Base-by-base conservation (phyloP, 1,140 invertebrate species). In the Pararge aegeria region DNA sequence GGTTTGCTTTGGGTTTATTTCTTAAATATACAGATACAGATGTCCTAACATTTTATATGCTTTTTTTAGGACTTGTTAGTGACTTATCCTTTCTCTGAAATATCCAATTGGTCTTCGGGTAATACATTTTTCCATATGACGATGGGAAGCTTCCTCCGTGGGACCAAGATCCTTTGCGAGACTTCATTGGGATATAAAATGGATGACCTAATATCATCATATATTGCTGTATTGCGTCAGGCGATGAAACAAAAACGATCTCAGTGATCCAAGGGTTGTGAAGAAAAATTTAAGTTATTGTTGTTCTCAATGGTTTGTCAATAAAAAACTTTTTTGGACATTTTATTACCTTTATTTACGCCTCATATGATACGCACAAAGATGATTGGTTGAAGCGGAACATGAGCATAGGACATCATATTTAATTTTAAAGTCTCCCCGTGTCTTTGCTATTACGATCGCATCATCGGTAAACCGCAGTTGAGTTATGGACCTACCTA, bases 111-210 rank as follows among this genome's bases (percentile, higher is more conserved):
- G 97, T 97, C 96, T 27, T 97, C 96, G 10, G 97, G 97, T 1
- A 94, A 97, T 79, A 98, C 96, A 0, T 98, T 96, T 78, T 98
- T 99, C 91, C 97, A 98, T 77, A 96, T 98, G 93, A 97, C 97
- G 0, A 96, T 98, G 68, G 96, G 96, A 6, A 97, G 96, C 78
- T 92, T 97, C 70, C 94, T 97, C 59, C 92, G 95, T 48, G 95
- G 95, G 49, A 96, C 94, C 10, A 98, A 98, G 86, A 91, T 98
- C 20, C 91, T 98, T 0, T 98, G 96, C 83, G 97, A 98, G 91
- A 98, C 97, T 10, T 95, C 95, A 1, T 91, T 98, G 74, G 97
- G 97, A 24, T 98, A 98, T 89, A 98, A 98, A 92, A 98, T 98
- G 95, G 97, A 98, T 87, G 97, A 98, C 87, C 92, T 98, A n/a